Base-by-base conservation (phyloP, 2,113 vertebrate species). In the Micronycteris hirsuta region DNA sequence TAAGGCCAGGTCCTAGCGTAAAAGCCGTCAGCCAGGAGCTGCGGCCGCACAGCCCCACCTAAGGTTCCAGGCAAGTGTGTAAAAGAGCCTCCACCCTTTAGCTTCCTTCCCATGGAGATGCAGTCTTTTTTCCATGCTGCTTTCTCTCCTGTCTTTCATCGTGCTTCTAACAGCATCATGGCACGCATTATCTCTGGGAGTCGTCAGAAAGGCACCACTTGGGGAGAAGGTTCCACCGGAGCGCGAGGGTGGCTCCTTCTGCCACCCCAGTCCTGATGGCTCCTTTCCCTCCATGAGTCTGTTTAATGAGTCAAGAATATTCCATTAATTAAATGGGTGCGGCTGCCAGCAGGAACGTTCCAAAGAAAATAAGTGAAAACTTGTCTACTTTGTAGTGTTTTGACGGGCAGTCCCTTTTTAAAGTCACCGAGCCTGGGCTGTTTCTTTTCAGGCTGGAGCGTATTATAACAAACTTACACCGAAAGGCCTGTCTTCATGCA, bases 331-430 rank as follows among this genome's bases (percentile, higher is more conserved):
- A 93, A 96, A 83, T 36, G 80, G 41, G 61, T 70, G 43, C n/a
- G 65, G 82, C 61, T 96, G 97, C 97, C 97, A 97, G 58, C 47
- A 84, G 78, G 63, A 86, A 84, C 20, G 49, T 71, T 91, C 97
- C 96, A 97, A 97, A 94, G 94, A 93, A 97, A 97, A 97, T 96
- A 97, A 88, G 94, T 89, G 94, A 96, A 97, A 97, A 68, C 93
- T 41, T 86, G 96, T 97, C 96, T 97, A 67, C 91, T 97, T 94
- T 68, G 94, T 68, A 83, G 67, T 96, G 94, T 96, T 96, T 97
- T 87, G 71, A 91, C 93, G 94, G 96, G 93, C 93, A 96, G 71
- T 52, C 24, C 93, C 82, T 71, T 96, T 86, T 77, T 76, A 67
- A 31, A 96, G 68, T 93, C 78, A 14, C 45, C n/a, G 93, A 89